These are phyloP conservation scores for Umimayanthus kanabou DNA, from an alignment of 92 coral and sea anemone genomes.

Conservation along the genomic window DNA sequence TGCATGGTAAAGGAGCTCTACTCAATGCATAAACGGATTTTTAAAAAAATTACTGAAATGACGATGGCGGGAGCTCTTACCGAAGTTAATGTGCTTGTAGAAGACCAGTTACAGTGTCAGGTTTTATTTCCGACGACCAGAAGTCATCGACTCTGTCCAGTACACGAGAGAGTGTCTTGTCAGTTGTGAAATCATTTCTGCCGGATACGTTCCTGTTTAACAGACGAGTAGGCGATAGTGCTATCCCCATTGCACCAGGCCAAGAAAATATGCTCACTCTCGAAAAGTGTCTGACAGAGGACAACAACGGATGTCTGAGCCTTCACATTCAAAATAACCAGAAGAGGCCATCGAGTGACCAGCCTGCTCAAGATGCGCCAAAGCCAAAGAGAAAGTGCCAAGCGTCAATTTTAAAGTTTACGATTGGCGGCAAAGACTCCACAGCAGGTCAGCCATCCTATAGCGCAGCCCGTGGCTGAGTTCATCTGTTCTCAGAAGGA, in stretches of 20 bases:
- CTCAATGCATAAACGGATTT: too few species aligned
- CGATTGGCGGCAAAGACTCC: slow-evolving; percentile 22
- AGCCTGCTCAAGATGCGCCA: slow-evolving; percentile 36
- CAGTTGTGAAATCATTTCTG: slow-evolving; percentile 9
- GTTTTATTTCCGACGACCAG: slow-evolving; percentile 2
- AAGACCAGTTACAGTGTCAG: slow-evolving; percentile 4
- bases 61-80: too few species aligned
- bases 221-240: background rate
- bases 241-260: background rate
- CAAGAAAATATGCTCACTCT: background rate
- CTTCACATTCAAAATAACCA: slow-evolving; percentile 40
- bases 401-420: slow-evolving; percentile 38
- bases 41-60: too few species aligned
- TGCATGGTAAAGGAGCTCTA: too few species aligned
- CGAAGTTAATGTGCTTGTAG: too few species aligned
- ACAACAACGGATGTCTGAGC: slow-evolving; percentile 2
- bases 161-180: background rate
- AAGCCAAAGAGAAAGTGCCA: slow-evolving; percentile 40
- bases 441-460: slow-evolving; percentile 29
- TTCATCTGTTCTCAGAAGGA: slow-evolving; percentile 37
- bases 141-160: background rate
- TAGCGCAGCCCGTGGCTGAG: slow-evolving; percentile 55
- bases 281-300: background rate
- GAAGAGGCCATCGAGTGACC: slow-evolving; percentile 33
- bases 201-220: slow-evolving; percentile 6